Conservation (phyloP, 30 jellyfish, hydroid and myxozoan species). For the Chrysaora quinquecirrha region DNA sequence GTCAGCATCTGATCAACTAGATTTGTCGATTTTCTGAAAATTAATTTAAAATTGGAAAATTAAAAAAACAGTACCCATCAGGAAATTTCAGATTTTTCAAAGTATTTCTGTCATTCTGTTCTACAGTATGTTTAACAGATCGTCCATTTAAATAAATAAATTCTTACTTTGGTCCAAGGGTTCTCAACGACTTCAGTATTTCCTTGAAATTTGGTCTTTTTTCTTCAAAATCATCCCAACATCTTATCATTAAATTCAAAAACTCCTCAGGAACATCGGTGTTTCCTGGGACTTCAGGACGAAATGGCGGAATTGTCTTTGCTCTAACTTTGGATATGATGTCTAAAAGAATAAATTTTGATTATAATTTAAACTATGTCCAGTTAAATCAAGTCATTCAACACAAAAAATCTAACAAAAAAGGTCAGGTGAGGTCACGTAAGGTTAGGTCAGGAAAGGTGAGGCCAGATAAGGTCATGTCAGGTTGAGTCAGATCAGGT, state of each 20-base stretch:
- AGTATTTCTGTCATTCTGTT: too few relatives aligned
- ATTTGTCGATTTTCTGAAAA: slow-evolving; percentile 64
- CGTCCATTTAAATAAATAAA: not conserved
- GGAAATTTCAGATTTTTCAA: not conserved
- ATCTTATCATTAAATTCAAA: slow-evolving; percentile 61
- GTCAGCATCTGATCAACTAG: slow-evolving; percentile 91
- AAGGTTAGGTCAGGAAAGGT: too few relatives aligned
- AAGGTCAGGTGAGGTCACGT: too few relatives aligned
- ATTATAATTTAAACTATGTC: too few relatives aligned
- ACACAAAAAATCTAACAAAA: too few relatives aligned
- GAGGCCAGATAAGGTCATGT: too few relatives aligned
- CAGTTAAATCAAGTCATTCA: too few relatives aligned
- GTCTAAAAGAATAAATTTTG: slow-evolving; percentile 61
- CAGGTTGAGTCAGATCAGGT: too few relatives aligned
- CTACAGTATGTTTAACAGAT: too few relatives aligned
- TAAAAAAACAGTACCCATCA: too few relatives aligned
- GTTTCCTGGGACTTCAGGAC: slow-evolving; percentile 71
- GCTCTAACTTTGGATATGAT: slow-evolving; percentile 56
- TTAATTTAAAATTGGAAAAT: too few relatives aligned
- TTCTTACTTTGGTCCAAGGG: slow-evolving; percentile 58
- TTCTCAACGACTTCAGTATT: slow-evolving; percentile 27
- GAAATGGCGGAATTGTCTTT: slow-evolving; percentile 59
- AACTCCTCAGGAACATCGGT: slow-evolving; percentile 75
- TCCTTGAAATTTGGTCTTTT: slow-evolving; percentile 83
- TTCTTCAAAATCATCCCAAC: slow-evolving; percentile 85